Conservation (phyloP, 2,888 invertebrate genomes). For the Rhorus exstirpatorius region DNA sequence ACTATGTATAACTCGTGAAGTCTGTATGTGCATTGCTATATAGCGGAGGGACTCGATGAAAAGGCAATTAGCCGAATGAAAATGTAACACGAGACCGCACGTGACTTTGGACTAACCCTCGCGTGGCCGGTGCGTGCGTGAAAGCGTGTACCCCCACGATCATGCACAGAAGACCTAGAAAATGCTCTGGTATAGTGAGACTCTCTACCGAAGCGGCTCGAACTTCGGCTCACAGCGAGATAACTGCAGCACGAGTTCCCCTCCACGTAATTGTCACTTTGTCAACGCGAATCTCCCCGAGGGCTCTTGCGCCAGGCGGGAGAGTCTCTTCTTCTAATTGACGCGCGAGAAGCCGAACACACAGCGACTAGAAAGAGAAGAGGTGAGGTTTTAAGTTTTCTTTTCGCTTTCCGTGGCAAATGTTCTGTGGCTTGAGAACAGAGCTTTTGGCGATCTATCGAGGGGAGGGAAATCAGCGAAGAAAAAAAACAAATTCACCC, state of each 20-base stretch:
- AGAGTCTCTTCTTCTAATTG: constrained; percentile 80
- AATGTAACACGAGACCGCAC: constrained; percentile 86
- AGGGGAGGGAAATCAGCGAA: no score
- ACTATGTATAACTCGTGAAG: constrained; percentile 7
- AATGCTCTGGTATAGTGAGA: constrained; percentile 56
- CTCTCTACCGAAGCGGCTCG: constrained; percentile 24
- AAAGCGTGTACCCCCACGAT: constrained; percentile 49
- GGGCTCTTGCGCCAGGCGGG: constrained; percentile 71
- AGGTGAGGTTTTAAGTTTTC: neutral
- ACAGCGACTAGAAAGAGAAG: constrained; percentile 6
- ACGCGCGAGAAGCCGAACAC: constrained; percentile 71
- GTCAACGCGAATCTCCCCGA: constrained; percentile 81
- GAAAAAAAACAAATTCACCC: no score
- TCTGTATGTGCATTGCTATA: constrained; percentile 26
- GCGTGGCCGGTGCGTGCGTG: constrained; percentile 58
- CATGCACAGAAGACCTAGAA: constrained; percentile 40
- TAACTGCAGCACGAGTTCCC: constrained; percentile 73
- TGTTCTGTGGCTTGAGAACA: neutral
- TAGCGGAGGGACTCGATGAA: constrained; percentile 77
- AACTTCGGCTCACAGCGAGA: constrained; percentile 29
- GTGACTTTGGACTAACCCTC: constrained; percentile 80
- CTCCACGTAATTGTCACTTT: constrained; percentile 84
- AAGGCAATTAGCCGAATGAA: constrained; percentile 86
- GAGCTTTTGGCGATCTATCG: no score
- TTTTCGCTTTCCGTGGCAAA: constrained; percentile 11